These are phyloP conservation scores for Dolomedes plantarius DNA, from an alignment of 2,888 invertebrate genomes.

Conservation along the genomic window DNA sequence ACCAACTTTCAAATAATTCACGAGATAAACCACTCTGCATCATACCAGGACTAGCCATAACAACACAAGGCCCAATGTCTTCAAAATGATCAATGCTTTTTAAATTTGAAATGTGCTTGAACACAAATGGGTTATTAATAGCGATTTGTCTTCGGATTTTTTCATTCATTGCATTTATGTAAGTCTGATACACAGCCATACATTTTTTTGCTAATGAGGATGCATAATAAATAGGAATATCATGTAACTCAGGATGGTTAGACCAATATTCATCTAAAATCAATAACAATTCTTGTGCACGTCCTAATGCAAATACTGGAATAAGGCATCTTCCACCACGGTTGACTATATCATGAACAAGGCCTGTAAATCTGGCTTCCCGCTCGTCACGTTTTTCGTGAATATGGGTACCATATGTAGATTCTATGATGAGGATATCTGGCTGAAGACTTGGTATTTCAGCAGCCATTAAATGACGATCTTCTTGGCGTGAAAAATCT, in stretches of 20 bases:
- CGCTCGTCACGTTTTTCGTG: constrained; percentile 98
- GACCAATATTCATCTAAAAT: constrained; percentile 99
- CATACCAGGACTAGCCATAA: constrained; percentile 99
- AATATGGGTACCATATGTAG: constrained; percentile 99
- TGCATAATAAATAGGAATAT: constrained; percentile 99
- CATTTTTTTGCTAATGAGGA: constrained; percentile 99
- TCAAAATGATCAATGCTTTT: constrained; percentile 99
- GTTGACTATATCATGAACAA: constrained; percentile 96
- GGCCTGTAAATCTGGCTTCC: constrained; percentile 92
- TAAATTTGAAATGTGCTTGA: constrained; percentile 95
- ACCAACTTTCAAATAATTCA: constrained; percentile 99
- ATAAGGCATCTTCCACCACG: constrained; percentile 98
- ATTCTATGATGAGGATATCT: constrained; percentile 97
- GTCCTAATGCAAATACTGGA: constrained; percentile 97
- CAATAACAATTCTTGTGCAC: constrained; percentile 95
- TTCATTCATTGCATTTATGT: constrained; percentile 99
- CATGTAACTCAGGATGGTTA: constrained; percentile 96
- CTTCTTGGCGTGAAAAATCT: constrained; percentile 98
- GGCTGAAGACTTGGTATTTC: constrained; percentile 97
- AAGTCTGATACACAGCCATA: constrained; percentile 99
- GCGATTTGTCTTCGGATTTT: constrained; percentile 96
- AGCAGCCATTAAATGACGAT: constrained; percentile 99
- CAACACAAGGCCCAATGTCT: constrained; percentile 99
- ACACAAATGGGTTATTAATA: constrained; percentile 98
- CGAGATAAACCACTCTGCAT: constrained; percentile 98